These are phyloP conservation scores for Acleris sparsana DNA, from an alignment of 2,888 invertebrate species.

Conservation along the genomic window DNA sequence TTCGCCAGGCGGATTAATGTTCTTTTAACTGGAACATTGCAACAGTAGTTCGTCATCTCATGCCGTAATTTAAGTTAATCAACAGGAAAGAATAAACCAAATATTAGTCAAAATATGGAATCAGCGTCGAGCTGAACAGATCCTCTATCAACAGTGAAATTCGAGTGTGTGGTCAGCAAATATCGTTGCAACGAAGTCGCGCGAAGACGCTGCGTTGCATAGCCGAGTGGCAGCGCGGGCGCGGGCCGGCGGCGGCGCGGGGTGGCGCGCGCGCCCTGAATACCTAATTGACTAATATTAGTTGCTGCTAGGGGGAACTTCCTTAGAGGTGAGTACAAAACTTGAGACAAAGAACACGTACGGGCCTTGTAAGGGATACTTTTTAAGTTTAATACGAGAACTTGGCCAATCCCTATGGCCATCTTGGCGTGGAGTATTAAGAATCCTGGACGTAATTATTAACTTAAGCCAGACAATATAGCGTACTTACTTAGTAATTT, in stretches of 20 bases:
- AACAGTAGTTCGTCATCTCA: too few species aligned
- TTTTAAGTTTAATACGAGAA: conserved; percentile 68
- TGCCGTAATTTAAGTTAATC: too few species aligned
- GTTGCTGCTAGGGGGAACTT: conserved; percentile 73
- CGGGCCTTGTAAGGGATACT: conserved; percentile 68
- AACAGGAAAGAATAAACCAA: conserved; percentile 12
- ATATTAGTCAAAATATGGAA: conserved; percentile 20
- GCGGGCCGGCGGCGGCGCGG: conserved; percentile 58
- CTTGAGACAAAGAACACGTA: conserved; percentile 80
- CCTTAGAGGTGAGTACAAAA: conserved; percentile 75
- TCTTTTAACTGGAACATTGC: too few species aligned
- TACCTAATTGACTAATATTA: conserved; percentile 82
- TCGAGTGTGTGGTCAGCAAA: conserved; percentile 35
- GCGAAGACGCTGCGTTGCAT: conserved; percentile 34
- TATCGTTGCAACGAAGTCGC: conserved; percentile 37
- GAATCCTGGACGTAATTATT: conserved; percentile 21
- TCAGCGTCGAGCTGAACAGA: conserved; percentile 17
- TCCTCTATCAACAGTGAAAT: conserved; percentile 35
- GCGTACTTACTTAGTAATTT: too few species aligned
- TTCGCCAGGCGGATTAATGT: too few species aligned
- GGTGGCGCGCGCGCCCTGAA: conserved; percentile 75
- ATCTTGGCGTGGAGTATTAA: conserved; percentile 36
- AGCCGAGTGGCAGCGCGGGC: conserved; percentile 25
- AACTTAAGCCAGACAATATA: background rate
- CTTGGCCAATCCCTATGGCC: conserved; percentile 47